A percentile compares a stretch with the other conserved stretches of the same genome.
phyloP scores from a whole-genome alignment of 1,140 invertebrate genomes.

The Drosophila kikkawai region DNA sequence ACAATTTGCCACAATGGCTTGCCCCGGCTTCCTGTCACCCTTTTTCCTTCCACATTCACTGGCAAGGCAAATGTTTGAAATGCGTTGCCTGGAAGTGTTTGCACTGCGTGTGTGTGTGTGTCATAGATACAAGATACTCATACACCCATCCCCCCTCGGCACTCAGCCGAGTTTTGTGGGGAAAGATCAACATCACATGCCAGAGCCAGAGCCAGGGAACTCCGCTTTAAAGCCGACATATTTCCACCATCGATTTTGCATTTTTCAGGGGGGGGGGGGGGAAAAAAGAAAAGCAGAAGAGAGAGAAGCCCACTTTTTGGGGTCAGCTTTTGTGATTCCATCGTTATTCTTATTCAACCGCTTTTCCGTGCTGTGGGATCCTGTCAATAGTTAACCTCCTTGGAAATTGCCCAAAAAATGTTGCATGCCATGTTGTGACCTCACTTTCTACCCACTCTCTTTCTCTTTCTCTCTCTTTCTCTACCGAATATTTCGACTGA shows the following conservation, averaged over 20 bases:
- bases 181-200: conserved; percentile 39
- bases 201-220: background rate
- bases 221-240: conserved; percentile 45
- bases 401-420: conserved; percentile 43
- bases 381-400: conserved; percentile 60
- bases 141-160: background rate
- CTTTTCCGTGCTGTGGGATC: conserved; percentile 36
- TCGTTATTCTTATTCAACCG: conserved; percentile 27
- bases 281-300: background rate
- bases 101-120: conserved; percentile 35
- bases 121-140: conserved; percentile 55
- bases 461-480: too few species aligned
- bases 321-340: conserved; percentile 34
- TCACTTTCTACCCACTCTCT: conserved; percentile 5
- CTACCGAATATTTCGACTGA: conserved; percentile 1
- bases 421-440: conserved; percentile 54
- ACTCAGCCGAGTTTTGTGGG: conserved; percentile 15
- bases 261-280: conserved; percentile 38
- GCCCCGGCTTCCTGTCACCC: conserved; percentile 1
- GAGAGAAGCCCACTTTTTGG: conserved; percentile 16
- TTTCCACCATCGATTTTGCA: conserved; percentile 65
- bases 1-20: conserved; percentile 66
- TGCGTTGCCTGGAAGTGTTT: conserved; percentile 61
- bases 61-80: conserved; percentile 56
- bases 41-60: background rate